Percentiles rank a stretch among this genome's conserved stretches.
These are phyloP conservation scores for Diadegma fenestrale DNA, from an alignment of 2,888 invertebrate genomes.

Conservation along the genomic window DNA sequence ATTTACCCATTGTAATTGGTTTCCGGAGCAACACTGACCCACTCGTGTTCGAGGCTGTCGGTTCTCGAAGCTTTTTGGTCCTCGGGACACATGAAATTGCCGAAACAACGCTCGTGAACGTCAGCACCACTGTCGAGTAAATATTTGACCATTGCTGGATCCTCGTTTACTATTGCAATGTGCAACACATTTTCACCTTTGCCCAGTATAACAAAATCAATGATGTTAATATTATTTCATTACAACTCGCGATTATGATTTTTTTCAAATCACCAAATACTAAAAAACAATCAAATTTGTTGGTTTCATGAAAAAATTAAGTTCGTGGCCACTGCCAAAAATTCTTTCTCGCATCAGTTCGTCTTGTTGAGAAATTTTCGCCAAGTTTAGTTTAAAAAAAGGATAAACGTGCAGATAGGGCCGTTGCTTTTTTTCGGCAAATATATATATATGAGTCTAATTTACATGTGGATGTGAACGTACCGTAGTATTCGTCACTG, in stretches of 20 bases:
- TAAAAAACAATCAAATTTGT: not conserved
- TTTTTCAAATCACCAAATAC: not conserved
- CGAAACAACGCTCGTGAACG: constrained; percentile 96
- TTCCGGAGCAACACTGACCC: constrained; percentile 92
- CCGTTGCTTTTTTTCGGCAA: not conserved
- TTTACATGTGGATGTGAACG: constrained; percentile 64
- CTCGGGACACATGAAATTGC: constrained; percentile 98
- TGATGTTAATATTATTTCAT: not conserved
- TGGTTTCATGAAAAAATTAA: not conserved
- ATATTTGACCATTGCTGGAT: constrained; percentile 98
- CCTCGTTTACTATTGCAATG: constrained; percentile 99
- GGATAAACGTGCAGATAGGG: not conserved
- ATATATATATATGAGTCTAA: not conserved
- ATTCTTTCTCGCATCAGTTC: constrained; percentile 39
- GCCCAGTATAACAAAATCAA: constrained; percentile 50
- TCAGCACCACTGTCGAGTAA: constrained; percentile 96
- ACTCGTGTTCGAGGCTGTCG: constrained; percentile 96
- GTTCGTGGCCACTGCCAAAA: constrained; percentile 33
- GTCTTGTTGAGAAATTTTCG: constrained; percentile 1
- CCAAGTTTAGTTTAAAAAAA: not conserved
- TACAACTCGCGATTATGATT: no score
- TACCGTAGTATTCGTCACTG: constrained; percentile 98
- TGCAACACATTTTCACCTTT: constrained; percentile 97
- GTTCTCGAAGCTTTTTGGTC: constrained; percentile 96
- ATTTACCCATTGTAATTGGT: constrained; percentile 94